A percentile compares a stretch with the other conserved stretches of the same genome.
phyloP scores from a whole-genome alignment of 2,113 vertebrate genomes.

The Otolemur garnettii region DNA sequence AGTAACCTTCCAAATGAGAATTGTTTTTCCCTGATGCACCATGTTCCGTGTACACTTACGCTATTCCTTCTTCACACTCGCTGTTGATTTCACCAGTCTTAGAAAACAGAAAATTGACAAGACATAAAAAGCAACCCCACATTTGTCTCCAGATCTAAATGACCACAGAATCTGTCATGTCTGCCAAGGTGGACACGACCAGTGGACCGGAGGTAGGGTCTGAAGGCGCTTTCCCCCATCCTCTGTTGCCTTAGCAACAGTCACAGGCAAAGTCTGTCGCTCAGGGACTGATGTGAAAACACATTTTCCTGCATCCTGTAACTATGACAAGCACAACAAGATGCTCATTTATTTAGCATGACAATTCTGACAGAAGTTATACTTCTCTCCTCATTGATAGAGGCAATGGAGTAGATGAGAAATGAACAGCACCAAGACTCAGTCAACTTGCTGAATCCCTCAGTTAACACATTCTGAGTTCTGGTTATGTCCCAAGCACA shows the following conservation, averaged over 20 bases:
- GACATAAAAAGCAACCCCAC: constrained; percentile 11
- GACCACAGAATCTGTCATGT: background rate
- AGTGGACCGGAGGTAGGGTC: background rate
- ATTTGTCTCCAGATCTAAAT: constrained; percentile 12
- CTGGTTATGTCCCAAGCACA: background rate
- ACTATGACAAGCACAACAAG: constrained; percentile 45
- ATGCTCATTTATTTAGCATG: constrained; percentile 71
- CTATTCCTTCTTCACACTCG: background rate
- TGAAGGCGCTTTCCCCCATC: background rate
- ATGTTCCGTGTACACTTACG: background rate
- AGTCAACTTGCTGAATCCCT: background rate
- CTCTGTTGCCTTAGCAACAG: constrained; percentile 69
- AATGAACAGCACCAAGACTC: background rate
- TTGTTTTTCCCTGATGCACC: background rate
- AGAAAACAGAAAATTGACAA: constrained; percentile 37
- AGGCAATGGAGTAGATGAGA: background rate
- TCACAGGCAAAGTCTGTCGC: background rate
- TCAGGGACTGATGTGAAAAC: constrained; percentile 47
- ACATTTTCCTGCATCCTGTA: constrained; percentile 46
- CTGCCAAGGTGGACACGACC: background rate
- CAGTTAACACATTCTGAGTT: background rate
- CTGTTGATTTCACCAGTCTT: background rate
- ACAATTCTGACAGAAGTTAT: constrained; percentile 49
- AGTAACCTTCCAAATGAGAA: constrained; percentile 31
- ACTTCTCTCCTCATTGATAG: background rate